phyloP scores from a whole-genome alignment of 2,797 vertebrate genomes.

The Pelodytes ibericus region DNA sequence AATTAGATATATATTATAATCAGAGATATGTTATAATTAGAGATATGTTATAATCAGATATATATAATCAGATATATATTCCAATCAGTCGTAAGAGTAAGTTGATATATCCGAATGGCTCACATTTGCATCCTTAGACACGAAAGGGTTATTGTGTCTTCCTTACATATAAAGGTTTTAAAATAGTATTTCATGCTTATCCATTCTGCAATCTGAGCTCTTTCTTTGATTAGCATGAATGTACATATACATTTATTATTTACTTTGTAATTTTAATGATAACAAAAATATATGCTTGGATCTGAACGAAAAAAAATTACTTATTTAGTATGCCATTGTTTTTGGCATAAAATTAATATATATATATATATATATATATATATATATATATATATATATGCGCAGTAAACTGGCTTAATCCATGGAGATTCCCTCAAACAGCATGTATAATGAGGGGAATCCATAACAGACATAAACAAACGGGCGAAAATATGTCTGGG shows the following conservation, averaged over 20 bases:
- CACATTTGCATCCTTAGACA: no score
- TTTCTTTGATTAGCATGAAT: slow-evolving; percentile 6
- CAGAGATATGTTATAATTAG: no score
- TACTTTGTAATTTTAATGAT: slow-evolving; percentile 67
- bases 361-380: slow-evolving; percentile 75
- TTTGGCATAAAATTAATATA: slow-evolving; percentile 78
- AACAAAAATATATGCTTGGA: slow-evolving; percentile 60
- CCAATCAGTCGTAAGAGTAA: no score
- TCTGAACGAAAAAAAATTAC: slow-evolving; percentile 64
- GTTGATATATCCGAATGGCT: no score
- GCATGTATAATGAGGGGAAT: slow-evolving; percentile 86
- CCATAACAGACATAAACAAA: slow-evolving; percentile 87
- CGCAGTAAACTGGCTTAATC: slow-evolving; percentile 80
- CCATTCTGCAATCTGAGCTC: no score
- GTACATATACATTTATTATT: slow-evolving; percentile 35
- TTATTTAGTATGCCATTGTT: slow-evolving; percentile 66
- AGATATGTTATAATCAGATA: no score
- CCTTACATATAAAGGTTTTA: no score
- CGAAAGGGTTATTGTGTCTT: no score
- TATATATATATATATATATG: slow-evolving; percentile 73
- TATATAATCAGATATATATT: no score
- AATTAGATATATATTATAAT: no score
- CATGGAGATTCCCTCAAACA: slow-evolving; percentile 83
- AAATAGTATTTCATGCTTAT: no score
- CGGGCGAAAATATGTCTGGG: slow-evolving; percentile 79